These are phyloP conservation scores for Madoqua kirkii DNA, from an alignment of 2,113 vertebrate genomes.

Conservation along the genomic window DNA sequence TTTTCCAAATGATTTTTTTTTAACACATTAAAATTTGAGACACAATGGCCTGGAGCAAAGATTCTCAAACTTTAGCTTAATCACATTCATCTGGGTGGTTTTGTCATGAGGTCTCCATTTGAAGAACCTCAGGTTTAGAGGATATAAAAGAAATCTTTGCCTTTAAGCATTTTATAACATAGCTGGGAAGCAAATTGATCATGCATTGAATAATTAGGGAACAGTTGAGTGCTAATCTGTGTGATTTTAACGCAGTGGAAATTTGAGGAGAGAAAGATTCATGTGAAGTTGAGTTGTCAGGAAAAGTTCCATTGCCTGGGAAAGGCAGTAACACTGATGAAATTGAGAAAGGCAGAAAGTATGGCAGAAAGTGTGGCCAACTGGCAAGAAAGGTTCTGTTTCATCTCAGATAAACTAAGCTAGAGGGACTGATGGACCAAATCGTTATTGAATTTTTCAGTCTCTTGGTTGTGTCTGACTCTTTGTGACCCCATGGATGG, in stretches of 20 bases:
- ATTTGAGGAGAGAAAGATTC: not conserved
- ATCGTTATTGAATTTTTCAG: not conserved
- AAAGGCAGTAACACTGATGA: not conserved
- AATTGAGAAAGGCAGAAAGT: not conserved
- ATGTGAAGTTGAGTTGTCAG: not conserved
- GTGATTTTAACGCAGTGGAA: not conserved
- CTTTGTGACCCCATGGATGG: not conserved
- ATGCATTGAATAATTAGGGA: not conserved
- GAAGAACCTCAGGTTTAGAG: not conserved
- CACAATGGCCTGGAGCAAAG: not conserved
- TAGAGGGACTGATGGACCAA: not conserved
- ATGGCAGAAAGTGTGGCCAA: not conserved
- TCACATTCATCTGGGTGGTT: not conserved
- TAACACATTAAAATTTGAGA: not conserved
- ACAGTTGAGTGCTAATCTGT: not conserved
- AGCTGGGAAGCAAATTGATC: not conserved
- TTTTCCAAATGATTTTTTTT: not conserved
- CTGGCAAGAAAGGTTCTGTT: not conserved
- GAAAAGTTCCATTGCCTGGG: not conserved
- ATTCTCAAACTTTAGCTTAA: not conserved
- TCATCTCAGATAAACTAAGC: not conserved
- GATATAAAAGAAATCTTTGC: not conserved
- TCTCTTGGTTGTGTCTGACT: not conserved
- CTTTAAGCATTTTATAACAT: not conserved
- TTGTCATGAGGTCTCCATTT: not conserved